Conservation (phyloP, 2,888 invertebrate species). For the Cheilosia vulpina region DNA sequence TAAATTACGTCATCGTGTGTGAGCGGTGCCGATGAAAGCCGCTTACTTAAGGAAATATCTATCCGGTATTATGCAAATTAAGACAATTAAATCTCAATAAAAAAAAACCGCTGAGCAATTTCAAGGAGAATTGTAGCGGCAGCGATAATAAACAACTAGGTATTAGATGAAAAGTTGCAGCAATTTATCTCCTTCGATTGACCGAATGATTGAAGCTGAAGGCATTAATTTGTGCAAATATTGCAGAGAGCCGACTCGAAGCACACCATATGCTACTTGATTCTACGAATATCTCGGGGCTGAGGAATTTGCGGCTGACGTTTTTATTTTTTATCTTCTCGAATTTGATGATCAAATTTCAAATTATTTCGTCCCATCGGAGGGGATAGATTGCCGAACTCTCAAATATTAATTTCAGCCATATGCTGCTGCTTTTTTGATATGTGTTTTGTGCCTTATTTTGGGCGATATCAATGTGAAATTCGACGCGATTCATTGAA, state of each 20-base stretch:
- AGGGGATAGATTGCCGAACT: background rate
- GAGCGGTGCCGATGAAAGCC: conserved; percentile 53
- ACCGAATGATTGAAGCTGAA: conserved; percentile 43
- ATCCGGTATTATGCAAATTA: conserved; percentile 68
- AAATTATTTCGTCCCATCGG: conserved; percentile 8
- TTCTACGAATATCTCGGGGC: conserved; percentile 10
- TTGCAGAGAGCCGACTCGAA: conserved; percentile 14
- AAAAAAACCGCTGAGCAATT: conserved; percentile 40
- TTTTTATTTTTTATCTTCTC: background rate
- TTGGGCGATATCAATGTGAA: background rate
- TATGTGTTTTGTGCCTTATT: background rate
- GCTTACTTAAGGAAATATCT: conserved; percentile 52
- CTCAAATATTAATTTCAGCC: background rate
- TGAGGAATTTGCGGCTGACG: conserved; percentile 21
- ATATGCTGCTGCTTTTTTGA: background rate
- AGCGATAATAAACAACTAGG: conserved; percentile 36
- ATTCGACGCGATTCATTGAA: background rate
- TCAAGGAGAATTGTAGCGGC: conserved; percentile 48
- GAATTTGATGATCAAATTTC: conserved; percentile 53
- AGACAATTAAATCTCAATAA: conserved; percentile 64
- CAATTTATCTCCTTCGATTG: conserved; percentile 47
- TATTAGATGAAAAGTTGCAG: conserved; percentile 23
- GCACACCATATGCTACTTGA: conserved; percentile 45
- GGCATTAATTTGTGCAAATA: conserved; percentile 53
- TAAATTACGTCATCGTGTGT: conserved; percentile 60